Evolutionary conservation across 92 coral and sea anemone species (phyloP), one percentile per base, ranked within the genome.

Genomic region (Nematostella vectensis): DNA sequence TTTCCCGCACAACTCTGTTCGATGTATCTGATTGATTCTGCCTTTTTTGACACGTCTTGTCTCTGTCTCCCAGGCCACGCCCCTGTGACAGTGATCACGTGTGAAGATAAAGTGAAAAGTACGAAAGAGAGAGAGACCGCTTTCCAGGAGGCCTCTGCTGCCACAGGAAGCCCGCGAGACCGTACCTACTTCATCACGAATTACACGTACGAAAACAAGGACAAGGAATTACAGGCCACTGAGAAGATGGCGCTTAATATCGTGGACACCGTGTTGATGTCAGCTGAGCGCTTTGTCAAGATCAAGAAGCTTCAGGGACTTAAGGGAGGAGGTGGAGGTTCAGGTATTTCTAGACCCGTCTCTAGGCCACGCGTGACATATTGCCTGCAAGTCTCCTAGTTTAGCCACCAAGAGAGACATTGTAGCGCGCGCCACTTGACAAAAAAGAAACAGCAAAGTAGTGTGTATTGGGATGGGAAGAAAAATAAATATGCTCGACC

Each of bases 41-140:
- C n/a, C n/a, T n/a, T n/a, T n/a, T n/a, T n/a, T n/a, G n/a, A n/a
- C 15, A 15, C 15, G 40, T 6, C 40, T 33, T 15, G 6, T 15
- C 40, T 33, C 40, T 33, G 40, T 33, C 15, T 6, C 15, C 8
- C 53, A 83, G 94, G 94, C 1, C 80, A 83, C 57, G 64, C 79
- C 52, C 94, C 94, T 29, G 85, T 83, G 52, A 74, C 94, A 0
- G 87, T 83, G 25, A 83, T 83, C 58, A 84, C 94, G 11, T 79
- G 44, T 39, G 78, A 78, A 49, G 94, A 84, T 70, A 62, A 65
- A 49, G 22, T 79, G 59, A 74, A 53, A 69, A 44, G 30, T 29
- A 48, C 78, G 11, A 55, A 79, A 16, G 76, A 74, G 4, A 61
- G 72, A 25, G 69, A 75, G 24, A 51, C 18, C 1, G 94, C 83